Evolutionary conservation across 2,797 vertebrate species (phyloP), one percentile per base, ranked within the genome.

Genomic region (Acipenser oxyrinchus): DNA sequence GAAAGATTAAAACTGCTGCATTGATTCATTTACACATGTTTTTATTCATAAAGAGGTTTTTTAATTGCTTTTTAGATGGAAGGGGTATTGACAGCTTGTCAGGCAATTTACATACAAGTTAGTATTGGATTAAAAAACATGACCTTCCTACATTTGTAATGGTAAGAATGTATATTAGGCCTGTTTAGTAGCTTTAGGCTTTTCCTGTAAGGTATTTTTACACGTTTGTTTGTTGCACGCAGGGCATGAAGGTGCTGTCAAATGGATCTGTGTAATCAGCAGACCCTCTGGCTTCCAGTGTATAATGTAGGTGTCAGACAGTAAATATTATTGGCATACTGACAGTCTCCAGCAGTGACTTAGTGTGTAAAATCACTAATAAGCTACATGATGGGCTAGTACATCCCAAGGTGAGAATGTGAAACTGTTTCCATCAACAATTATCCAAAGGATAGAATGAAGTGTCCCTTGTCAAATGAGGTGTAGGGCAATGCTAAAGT

Each of bases 261-360:
- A 71, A 64, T 69, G 60, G 68, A 78, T 73, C 67, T 65, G 75
- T 59, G 65, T 72, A 73, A 79, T 79, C 77, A 76, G 77, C 50
- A 23, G 71, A 71, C 58, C 74, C 72, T 77, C 68, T 68, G 78
- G 80, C 76, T 81, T 77, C 74, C 52, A 76, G 73, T 66, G 68
- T 76, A 78, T 76, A 75, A 77, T 71, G 1, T 73, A 86, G 83
- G 84, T 83, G 83, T 83, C 82, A 83, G 85, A 89, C 79, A 77
- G 80, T 87, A 87, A 89, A 87, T 87, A 88, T 89, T 89, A 89
- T 85, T 87, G 86, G 84, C 84, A 85, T 85, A 74, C 86, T 87
- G 88, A 87, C 88, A 87, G 80, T 75, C 77, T 78, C 78, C 81
- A 66, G 76, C 85, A 76, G 75, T 76, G 76, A 76, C 83, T 82